Percentiles rank a stretch among this genome's conserved stretches.
phyloP scores from a whole-genome alignment of 2,797 vertebrate species.

The Rhincodon typus region DNA sequence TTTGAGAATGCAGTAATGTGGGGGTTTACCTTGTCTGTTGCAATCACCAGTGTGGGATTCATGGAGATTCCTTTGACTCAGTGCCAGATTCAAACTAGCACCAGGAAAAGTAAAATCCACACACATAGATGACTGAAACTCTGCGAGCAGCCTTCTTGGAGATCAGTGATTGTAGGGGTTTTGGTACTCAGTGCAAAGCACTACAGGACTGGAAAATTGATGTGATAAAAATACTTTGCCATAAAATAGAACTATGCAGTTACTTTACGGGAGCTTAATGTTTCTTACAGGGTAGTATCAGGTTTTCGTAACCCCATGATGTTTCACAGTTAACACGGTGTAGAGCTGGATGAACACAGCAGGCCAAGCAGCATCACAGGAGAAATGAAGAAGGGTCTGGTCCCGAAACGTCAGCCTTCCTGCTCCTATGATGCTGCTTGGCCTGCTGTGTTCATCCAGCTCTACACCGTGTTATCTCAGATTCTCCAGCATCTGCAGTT shows the following conservation, averaged over 20 bases:
- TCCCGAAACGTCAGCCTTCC: no score
- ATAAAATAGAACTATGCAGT: background rate
- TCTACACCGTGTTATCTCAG: no score
- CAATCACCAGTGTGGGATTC: background rate
- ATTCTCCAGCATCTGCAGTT: no score
- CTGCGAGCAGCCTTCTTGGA: background rate
- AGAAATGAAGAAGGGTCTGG: no score
- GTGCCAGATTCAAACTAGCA: no score
- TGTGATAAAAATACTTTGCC: background rate
- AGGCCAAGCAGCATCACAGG: no score
- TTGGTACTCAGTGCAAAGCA: background rate
- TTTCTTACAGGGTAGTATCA: background rate
- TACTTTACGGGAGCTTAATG: background rate
- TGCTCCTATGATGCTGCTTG: no score
- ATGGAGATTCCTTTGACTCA: background rate
- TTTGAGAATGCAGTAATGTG: background rate
- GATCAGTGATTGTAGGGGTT: background rate
- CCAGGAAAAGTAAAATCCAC: background rate
- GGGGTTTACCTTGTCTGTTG: background rate
- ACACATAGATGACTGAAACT: background rate
- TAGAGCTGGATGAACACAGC: no score
- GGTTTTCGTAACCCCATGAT: background rate
- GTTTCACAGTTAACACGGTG: no score
- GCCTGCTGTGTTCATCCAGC: no score
- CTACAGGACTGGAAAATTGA: background rate